Evolutionary conservation across 2,113 vertebrate genomes (phyloP).

Genomic region (Perognathus longimembris): DNA sequence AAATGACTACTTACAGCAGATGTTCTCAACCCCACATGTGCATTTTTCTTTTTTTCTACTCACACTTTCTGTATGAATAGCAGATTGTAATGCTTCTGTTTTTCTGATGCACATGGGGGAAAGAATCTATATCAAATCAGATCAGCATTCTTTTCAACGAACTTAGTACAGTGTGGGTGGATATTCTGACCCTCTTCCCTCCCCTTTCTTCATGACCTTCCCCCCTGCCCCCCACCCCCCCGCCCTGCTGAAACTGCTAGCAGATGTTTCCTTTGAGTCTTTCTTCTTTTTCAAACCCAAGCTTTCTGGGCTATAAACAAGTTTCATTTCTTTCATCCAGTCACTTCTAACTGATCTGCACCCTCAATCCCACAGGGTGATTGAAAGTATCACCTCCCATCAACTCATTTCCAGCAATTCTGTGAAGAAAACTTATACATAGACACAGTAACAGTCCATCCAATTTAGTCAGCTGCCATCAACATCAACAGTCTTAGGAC

Average conservation of each 20-base stretch:
- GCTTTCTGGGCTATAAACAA: slow-evolving; percentile 53
- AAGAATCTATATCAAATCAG: slow-evolving; percentile 72
- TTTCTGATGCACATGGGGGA: slow-evolving; percentile 70
- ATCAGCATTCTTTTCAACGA: slow-evolving; percentile 72
- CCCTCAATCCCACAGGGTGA: slow-evolving; percentile 15
- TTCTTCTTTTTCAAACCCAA: slow-evolving; percentile 13
- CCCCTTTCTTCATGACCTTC: slow-evolving; percentile 41
- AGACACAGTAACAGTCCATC: not conserved
- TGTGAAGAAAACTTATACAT: not conserved
- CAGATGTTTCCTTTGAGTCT: slow-evolving; percentile 64
- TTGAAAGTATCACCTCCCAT: not conserved
- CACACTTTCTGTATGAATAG: slow-evolving; percentile 85
- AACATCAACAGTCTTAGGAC: not conserved
- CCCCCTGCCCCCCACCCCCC: too few relatives aligned
- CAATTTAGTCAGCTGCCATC: too few relatives aligned
- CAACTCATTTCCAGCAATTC: not conserved
- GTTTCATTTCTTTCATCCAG: slow-evolving; percentile 40
- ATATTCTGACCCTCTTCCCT: slow-evolving; percentile 43
- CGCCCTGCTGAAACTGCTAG: not conserved
- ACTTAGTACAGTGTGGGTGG: slow-evolving; percentile 70
- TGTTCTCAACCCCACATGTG: slow-evolving; percentile 85
- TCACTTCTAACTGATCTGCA: slow-evolving; percentile 21
- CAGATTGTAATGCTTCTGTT: slow-evolving; percentile 82
- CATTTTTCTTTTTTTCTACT: slow-evolving; percentile 80
- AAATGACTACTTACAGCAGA: slow-evolving; percentile 77